Percentiles rank a stretch among this genome's conserved stretches.
These are phyloP conservation scores for Sitobion miscanthi DNA, from an alignment of 1,140 invertebrate genomes.

Conservation along the genomic window DNA sequence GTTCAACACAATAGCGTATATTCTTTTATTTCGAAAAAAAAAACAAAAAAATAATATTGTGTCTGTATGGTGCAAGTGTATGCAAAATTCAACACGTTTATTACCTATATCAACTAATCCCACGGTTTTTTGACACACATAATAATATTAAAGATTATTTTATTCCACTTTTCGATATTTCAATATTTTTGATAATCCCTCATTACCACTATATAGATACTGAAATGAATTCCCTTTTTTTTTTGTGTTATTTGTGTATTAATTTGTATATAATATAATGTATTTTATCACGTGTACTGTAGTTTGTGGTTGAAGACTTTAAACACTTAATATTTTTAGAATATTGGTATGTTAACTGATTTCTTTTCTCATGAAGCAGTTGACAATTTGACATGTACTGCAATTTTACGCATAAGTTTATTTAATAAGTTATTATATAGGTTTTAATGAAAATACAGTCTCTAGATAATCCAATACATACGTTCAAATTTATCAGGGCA, in stretches of 20 bases:
- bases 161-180: neutral
- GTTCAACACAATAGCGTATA: neutral
- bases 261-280: too few species aligned
- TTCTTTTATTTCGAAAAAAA: neutral
- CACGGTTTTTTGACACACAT: too few species aligned
- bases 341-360: neutral
- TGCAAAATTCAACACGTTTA: neutral
- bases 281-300: too few species aligned
- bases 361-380: neutral
- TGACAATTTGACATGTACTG: neutral
- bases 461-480: neutral
- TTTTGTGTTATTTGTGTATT: neutral
- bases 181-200: neutral
- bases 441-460: neutral
- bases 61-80: too few species aligned
- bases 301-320: too few species aligned
- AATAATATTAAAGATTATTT: neutral
- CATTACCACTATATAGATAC: neutral
- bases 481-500: neutral
- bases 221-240: neutral
- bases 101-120: too few species aligned
- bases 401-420: neutral
- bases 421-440: neutral
- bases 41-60: neutral
- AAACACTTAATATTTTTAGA: too few species aligned